These are phyloP conservation scores for Conus canariensis DNA, from an alignment of 2,888 invertebrate species.

Conservation along the genomic window DNA sequence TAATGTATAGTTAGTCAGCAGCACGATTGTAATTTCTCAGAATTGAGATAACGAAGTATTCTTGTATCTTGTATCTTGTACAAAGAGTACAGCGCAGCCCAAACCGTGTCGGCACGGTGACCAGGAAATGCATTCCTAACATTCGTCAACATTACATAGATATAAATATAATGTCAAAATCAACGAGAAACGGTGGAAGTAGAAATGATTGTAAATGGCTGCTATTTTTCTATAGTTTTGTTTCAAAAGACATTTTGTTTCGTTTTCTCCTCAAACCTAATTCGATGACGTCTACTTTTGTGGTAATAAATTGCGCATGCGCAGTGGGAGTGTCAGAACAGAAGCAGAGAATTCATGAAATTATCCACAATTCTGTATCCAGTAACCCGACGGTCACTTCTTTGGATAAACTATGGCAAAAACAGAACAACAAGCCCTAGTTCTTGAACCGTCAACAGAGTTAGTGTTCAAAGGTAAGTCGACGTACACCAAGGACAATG, in stretches of 20 bases:
- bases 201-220: too few species aligned
- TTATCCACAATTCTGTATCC: constrained; percentile 35
- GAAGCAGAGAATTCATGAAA: constrained; percentile 60
- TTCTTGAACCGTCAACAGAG: constrained; percentile 74
- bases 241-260: constrained; percentile 8
- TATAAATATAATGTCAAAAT: too few species aligned
- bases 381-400: not conserved
- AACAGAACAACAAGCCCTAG: constrained; percentile 70
- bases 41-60: too few species aligned
- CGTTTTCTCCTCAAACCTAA: not conserved
- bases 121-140: too few species aligned
- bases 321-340: constrained; percentile 56
- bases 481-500: not conserved
- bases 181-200: too few species aligned
- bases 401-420: constrained; percentile 62
- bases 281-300: constrained; percentile 20
- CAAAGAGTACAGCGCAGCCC: too few species aligned
- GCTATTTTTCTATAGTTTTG: not conserved
- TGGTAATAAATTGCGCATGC: constrained; percentile 64
- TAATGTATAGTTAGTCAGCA: too few species aligned
- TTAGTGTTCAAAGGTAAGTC: constrained; percentile 75
- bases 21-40: too few species aligned
- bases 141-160: too few species aligned
- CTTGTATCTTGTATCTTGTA: too few species aligned
- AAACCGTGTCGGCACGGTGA: too few species aligned